Percentiles rank a stretch among this genome's conserved stretches.
Conservation (phyloP, 1,140 invertebrate species). For the Halyomorpha halys region DNA sequence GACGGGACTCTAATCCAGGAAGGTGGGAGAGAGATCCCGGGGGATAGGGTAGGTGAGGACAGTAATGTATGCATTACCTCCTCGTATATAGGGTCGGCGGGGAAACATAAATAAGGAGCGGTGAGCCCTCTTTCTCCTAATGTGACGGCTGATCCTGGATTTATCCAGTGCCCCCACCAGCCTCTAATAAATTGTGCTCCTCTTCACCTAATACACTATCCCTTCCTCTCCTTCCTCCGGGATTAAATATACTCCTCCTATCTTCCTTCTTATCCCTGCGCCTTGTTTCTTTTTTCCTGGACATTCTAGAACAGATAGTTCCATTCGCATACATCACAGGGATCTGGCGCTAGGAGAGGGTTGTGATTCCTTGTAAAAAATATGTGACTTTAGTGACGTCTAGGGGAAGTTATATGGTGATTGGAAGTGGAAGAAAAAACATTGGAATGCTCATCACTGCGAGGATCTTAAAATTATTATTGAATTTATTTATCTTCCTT, state of each 20-base stretch:
- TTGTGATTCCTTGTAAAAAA: too few species aligned
- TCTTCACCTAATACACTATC: conserved; percentile 14
- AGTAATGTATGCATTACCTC: conserved; percentile 20
- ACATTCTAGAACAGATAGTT: too few species aligned
- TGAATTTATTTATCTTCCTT: too few species aligned
- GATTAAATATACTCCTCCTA: conserved; percentile 12
- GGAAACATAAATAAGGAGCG: conserved; percentile 20
- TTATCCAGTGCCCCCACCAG: neutral
- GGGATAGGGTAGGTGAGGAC: neutral
- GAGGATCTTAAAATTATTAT: too few species aligned
- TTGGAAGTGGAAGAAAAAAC: too few species aligned
- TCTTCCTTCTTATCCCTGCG: neutral
- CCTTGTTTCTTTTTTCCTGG: neutral
- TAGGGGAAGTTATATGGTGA: too few species aligned
- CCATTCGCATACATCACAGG: too few species aligned
- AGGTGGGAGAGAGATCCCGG: conserved; percentile 5
- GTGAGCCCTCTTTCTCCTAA: conserved; percentile 19
- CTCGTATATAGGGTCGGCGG: conserved; percentile 8
- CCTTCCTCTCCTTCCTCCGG: conserved; percentile 1
- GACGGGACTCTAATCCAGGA: neutral
- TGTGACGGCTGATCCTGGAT: conserved; percentile 18
- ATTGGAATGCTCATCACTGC: too few species aligned
- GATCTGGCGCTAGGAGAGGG: too few species aligned
- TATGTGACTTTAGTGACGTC: too few species aligned
- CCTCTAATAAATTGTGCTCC: conserved; percentile 18